Evolutionary conservation across 2,113 vertebrate species (phyloP).

Genomic region (Campylorhamphus procurvoides): DNA sequence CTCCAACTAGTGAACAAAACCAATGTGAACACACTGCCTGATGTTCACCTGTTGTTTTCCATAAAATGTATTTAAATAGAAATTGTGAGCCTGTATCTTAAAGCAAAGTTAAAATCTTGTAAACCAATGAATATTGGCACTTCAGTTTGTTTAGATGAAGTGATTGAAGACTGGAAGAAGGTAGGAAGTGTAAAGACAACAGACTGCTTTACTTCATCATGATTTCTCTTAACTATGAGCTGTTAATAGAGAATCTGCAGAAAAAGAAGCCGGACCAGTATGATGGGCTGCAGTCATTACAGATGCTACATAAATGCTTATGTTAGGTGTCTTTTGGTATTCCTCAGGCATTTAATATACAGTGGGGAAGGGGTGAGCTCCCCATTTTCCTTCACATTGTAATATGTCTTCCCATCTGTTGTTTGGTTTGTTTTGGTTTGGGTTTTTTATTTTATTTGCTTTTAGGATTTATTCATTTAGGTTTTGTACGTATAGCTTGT

Average conservation of each 20-base stretch:
- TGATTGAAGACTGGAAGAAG: not conserved
- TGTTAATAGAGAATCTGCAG: not conserved
- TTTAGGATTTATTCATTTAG: not conserved
- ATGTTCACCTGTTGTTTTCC: not conserved
- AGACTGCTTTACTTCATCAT: not conserved
- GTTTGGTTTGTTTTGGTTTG: not conserved
- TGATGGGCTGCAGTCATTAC: not conserved
- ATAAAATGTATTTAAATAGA: not conserved
- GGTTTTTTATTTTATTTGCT: not conserved
- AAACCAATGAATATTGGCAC: not conserved
- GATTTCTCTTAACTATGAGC: not conserved
- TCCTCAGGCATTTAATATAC: not conserved
- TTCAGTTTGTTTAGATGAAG: not conserved
- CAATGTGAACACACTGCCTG: not conserved
- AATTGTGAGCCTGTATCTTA: not conserved
- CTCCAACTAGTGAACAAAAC: not conserved
- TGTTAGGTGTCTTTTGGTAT: not conserved
- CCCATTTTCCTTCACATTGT: not conserved
- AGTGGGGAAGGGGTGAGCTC: accelerated
- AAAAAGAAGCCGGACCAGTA: not conserved
- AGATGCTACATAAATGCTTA: not conserved
- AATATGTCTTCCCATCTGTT: not conserved
- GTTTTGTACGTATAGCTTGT: not conserved
- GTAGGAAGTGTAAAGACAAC: not conserved
- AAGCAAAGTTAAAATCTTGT: not conserved